A percentile compares a stretch with the other conserved stretches of the same genome.
phyloP scores from a whole-genome alignment of 2,113 vertebrate genomes.

The Orthochromis indermauri region DNA sequence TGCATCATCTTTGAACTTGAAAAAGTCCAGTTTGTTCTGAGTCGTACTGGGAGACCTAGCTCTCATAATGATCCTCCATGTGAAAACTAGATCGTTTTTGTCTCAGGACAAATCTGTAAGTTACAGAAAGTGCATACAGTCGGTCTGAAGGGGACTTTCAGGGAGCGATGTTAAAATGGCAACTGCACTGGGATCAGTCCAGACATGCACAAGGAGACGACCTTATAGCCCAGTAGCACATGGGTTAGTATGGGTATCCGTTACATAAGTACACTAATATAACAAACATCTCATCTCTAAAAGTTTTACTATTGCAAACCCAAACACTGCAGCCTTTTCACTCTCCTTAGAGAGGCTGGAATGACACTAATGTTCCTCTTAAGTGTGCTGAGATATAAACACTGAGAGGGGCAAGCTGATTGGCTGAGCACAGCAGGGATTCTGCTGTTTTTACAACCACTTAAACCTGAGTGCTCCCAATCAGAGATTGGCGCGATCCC shows the following conservation, averaged over 20 bases:
- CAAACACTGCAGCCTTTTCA: background rate
- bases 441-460: slow-evolving; percentile 11
- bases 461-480: slow-evolving; percentile 2
- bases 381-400: background rate
- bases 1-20: background rate
- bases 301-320: background rate
- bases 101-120: background rate
- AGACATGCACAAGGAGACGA: background rate
- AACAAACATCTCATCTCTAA: background rate
- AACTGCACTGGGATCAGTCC: background rate
- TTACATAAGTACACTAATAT: background rate
- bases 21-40: background rate
- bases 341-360: background rate
- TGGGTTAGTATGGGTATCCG: background rate
- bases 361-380: background rate
- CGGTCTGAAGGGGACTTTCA: background rate
- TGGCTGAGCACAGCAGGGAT: slow-evolving; percentile 28
- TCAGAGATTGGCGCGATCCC: slow-evolving; percentile 7
- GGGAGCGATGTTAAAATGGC: background rate
- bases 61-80: background rate
- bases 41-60: rapidly evolving
- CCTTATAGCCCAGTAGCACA: background rate
- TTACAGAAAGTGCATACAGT: rapidly evolving
- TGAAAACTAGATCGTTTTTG: background rate
- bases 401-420: background rate